Percentiles rank a stretch among this genome's conserved stretches.
phyloP scores from a whole-genome alignment of 2,113 vertebrate species.

The Ia io region DNA sequence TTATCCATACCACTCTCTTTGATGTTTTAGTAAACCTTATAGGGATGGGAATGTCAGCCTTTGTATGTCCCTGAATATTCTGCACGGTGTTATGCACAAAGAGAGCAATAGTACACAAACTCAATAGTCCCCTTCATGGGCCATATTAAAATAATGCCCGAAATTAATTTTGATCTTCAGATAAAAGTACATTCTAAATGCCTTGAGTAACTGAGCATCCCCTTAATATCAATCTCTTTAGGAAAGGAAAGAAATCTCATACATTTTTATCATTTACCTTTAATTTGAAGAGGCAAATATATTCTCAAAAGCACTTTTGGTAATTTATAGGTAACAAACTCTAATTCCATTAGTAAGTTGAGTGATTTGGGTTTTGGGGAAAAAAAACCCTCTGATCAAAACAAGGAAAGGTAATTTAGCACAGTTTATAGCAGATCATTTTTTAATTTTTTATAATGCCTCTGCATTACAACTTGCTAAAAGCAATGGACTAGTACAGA shows the following conservation, averaged over 20 bases:
- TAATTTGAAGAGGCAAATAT: neutral
- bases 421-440: neutral
- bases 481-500: slow-evolving; percentile 11
- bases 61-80: neutral
- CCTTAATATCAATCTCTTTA: slow-evolving; percentile 18
- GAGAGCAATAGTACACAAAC: neutral
- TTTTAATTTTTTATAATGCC: neutral
- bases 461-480: neutral
- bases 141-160: neutral
- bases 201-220: neutral
- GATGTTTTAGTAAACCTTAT: neutral
- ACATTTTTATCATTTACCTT: slow-evolving; percentile 18
- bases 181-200: neutral
- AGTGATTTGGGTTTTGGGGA: neutral
- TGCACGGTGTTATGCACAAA: neutral
- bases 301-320: neutral
- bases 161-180: slow-evolving; percentile 30
- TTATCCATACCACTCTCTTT: neutral
- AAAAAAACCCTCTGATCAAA: neutral
- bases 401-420: neutral
- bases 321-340: neutral
- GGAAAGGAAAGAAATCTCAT: neutral
- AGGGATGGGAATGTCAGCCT: neutral
- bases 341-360: neutral
- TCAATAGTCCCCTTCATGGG: neutral